phyloP scores from a whole-genome alignment of 2,888 invertebrate species.

The Xestia rhomboidea region DNA sequence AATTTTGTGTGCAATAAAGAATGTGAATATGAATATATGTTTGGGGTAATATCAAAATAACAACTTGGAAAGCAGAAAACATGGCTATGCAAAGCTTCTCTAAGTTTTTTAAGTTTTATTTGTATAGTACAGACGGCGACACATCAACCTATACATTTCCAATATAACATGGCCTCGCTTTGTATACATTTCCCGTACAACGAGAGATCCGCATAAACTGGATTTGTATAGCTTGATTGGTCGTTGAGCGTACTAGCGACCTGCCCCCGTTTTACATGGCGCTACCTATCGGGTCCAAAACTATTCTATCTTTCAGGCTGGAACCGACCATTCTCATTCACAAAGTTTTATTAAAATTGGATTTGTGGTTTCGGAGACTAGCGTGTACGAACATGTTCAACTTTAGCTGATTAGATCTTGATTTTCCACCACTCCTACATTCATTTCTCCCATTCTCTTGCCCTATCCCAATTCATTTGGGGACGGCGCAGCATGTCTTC shows the following conservation, averaged over 20 bases:
- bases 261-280: neutral
- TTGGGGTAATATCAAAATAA: neutral
- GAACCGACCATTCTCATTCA: neutral
- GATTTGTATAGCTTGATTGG: neutral
- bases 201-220: neutral
- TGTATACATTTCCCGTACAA: too few relatives aligned
- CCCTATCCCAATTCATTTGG: too few relatives aligned
- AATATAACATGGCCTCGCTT: too few relatives aligned
- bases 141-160: too few relatives aligned
- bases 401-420: fast-evolving
- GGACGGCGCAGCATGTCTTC: too few relatives aligned
- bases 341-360: neutral
- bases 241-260: neutral
- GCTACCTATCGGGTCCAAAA: neutral
- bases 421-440: neutral
- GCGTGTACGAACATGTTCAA: too few relatives aligned
- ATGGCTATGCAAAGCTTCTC: neutral
- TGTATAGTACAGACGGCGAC: too few relatives aligned
- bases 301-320: neutral
- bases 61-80: neutral
- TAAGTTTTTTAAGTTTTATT: too few relatives aligned
- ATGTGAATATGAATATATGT: too few relatives aligned
- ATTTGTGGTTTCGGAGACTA: neutral
- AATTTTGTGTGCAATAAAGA: too few relatives aligned
- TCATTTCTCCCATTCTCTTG: too few relatives aligned